Evolutionary conservation across 2,888 invertebrate species (phyloP).

Genomic region (Habrosyne pyritoides): DNA sequence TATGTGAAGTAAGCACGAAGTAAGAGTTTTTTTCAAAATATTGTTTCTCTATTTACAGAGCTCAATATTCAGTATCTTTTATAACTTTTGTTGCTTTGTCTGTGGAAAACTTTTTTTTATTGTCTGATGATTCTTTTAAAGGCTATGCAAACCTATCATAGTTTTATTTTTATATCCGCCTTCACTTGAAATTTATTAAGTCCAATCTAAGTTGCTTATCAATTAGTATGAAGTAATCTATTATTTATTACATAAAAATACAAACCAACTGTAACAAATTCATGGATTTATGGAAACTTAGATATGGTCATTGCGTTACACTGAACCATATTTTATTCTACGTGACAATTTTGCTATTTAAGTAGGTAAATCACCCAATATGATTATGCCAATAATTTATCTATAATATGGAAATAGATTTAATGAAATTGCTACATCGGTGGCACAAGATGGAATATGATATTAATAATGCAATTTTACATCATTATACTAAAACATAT

Average conservation of each 20-base stretch:
- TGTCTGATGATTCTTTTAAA: too few species aligned
- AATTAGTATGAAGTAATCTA: constrained; percentile 12
- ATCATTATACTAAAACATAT: background rate
- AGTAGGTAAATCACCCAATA: constrained; percentile 23
- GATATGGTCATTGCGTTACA: constrained; percentile 4
- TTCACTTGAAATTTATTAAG: too few species aligned
- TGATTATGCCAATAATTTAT: constrained; percentile 10
- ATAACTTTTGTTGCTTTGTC: too few species aligned
- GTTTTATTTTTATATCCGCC: background rate
- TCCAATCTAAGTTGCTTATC: background rate
- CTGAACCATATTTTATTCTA: constrained; percentile 14
- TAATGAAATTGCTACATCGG: background rate
- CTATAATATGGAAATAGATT: background rate
- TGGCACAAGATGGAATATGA: background rate
- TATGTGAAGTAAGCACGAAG: too few species aligned
- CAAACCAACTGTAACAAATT: background rate
- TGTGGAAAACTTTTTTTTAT: too few species aligned
- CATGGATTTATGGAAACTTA: constrained; percentile 9
- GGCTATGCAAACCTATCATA: too few species aligned
- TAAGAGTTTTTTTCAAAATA: too few species aligned
- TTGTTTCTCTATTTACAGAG: too few species aligned
- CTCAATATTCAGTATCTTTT: too few species aligned
- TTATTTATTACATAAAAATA: constrained; percentile 12
- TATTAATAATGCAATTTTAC: background rate
- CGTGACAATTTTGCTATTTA: constrained; percentile 21